Base-by-base conservation (phyloP, 2,888 invertebrate genomes). In the Orgyia antiqua region DNA sequence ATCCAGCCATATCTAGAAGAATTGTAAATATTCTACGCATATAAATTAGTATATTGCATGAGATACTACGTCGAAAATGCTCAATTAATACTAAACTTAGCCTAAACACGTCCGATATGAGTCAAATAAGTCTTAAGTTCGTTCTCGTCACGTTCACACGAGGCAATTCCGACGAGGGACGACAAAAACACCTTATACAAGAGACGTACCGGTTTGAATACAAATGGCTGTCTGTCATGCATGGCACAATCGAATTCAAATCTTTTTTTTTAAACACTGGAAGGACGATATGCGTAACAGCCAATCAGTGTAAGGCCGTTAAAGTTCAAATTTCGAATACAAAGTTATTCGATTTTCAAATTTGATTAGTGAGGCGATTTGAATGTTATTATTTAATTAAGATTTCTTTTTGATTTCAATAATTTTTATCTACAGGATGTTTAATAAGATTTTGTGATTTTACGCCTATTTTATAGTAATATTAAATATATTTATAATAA, bases 151-250 rank as follows among this genome's bases (percentile, higher is more conserved):
- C 80, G 78, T 80, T 59, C 59, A 29, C 61, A 56, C 70, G 66
- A 74, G 68, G 74, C 68, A 58, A 79, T 79, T 79, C 80, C 66
- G 53, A 66, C 60, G 61, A 74, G 68, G 57, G 58, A 63, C 70
- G 68, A 74, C 73, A 74, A 79, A 82, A 82, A 72, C 71, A 68
- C 67, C 68, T 67, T 68, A 72, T 70, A 67, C 69, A 65, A 45
- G 46, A 58, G 43, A 58, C 61, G 54, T 66, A 23, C 6, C 46
- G 53, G 45, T 47, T 52, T 75, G 83, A 78, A 84, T 84, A 74
- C 75, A 55, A 80, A 84, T 76, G 51, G 42, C 31, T 43, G 55
- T 60, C 60, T 62, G 55, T 49, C 60, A 64, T 65, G 60, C 52
- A 59, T 60, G 53, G 46, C 58, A 62, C 67, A 61, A 71, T 62